Percentiles rank a stretch among this genome's conserved stretches.
Conservation (phyloP, 2,113 vertebrate genomes). For the Ophiodon elongatus region DNA sequence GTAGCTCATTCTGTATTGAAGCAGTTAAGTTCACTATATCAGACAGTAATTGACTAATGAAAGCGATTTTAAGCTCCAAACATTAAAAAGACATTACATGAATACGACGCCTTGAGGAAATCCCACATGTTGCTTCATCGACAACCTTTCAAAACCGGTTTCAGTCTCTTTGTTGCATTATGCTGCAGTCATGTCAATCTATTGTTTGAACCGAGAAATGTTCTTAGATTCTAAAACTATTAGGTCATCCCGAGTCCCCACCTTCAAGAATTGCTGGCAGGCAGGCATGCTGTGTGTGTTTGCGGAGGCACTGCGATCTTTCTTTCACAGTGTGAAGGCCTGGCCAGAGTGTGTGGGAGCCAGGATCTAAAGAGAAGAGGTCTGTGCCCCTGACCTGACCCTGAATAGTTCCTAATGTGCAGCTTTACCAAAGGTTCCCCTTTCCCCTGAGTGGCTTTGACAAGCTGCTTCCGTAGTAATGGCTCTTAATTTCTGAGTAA, state of each 20-base stretch:
- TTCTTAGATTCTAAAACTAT: slow-evolving; percentile 66
- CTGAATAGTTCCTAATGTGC: slow-evolving; percentile 81
- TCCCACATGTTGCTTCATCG: slow-evolving; percentile 26
- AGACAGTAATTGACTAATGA: slow-evolving; percentile 33
- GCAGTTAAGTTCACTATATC: slow-evolving; percentile 28
- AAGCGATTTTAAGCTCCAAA: slow-evolving; percentile 28
- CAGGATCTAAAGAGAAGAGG: slow-evolving; percentile 77
- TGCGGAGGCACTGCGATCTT: slow-evolving; percentile 71
- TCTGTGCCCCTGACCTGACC: slow-evolving; percentile 82
- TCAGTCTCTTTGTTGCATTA: slow-evolving; percentile 38
- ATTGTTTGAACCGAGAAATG: slow-evolving; percentile 49
- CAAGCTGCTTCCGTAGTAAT: slow-evolving; percentile 84
- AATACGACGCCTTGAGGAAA: slow-evolving; percentile 20
- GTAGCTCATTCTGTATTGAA: slow-evolving; percentile 18
- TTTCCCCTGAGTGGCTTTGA: slow-evolving; percentile 82
- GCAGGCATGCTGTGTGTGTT: slow-evolving; percentile 80
- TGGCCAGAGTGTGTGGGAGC: slow-evolving; percentile 76
- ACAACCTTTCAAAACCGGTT: slow-evolving; percentile 29
- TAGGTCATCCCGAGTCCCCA: slow-evolving; percentile 67
- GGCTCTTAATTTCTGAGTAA: slow-evolving; percentile 84
- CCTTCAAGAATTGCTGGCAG: slow-evolving; percentile 71
- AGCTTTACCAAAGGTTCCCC: slow-evolving; percentile 75
- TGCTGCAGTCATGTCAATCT: slow-evolving; percentile 21
- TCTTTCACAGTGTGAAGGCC: slow-evolving; percentile 75
- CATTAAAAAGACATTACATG: slow-evolving; percentile 28